Base-by-base conservation (phyloP, 2,888 invertebrate genomes). In the Himalopsyche kuldschensis region DNA sequence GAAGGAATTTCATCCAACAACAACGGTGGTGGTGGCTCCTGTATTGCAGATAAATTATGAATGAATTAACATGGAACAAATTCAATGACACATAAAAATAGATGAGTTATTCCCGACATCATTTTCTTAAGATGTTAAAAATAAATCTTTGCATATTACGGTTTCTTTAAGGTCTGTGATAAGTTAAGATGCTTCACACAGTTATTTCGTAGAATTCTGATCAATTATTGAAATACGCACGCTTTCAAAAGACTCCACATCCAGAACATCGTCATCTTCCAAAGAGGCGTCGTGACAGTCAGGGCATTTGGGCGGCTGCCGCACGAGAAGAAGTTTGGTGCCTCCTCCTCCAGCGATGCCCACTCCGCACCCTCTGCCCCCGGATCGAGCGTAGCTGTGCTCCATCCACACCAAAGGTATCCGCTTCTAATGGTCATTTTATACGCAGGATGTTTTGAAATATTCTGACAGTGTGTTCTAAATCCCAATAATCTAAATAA, bases 331-430 rank as follows among this genome's bases (percentile, higher is more conserved):
- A 87, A 87, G 88, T 87, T 87, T 88, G 82, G 85, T 86, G 84
- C 87, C 87, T 78, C 84, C 83, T 69, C 87, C 75, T 85, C 78
- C 87, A 87, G 35, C 79, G 20, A 35, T 46, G 30, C 81, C 77
- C 6, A 11, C 82, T 10, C 82, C 84, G n/a, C 75, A 46, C 20
- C 63, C 78, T 20, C 81, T 85, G 20, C 81, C 76, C 80, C 75
- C 81, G 30, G 88, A 87, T 32, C 90, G 89, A 83, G 90, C 90
- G 87, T 91, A 91, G 87, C 90, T 90, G 88, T 91, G 91, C 88
- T 91, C 90, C 87, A 89, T 88, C 90, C 90, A 90, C 86, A 91
- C 90, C 55, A 86, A 69, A 15, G 86, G 82, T 32, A 85, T 81
- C 20, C 83, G 85, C 80, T 83, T 77, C 82, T 85, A 78, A 80